These are phyloP conservation scores for Artemia sinica DNA, from an alignment of 2,888 invertebrate species.

Conservation along the genomic window DNA sequence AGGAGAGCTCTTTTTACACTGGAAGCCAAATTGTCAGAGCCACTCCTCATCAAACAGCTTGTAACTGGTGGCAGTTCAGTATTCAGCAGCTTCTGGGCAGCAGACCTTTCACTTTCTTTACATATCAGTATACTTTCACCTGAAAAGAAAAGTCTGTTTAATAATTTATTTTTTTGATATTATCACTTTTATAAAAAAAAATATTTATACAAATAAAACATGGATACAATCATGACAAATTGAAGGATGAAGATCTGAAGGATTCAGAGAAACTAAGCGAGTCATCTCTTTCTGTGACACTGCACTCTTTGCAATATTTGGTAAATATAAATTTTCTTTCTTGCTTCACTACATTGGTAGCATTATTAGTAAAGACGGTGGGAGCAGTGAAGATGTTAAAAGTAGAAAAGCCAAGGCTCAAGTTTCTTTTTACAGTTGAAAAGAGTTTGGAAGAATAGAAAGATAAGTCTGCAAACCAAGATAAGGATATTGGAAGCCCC, in stretches of 20 bases:
- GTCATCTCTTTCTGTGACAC: too few relatives aligned
- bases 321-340: too few relatives aligned
- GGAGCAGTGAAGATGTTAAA: too few relatives aligned
- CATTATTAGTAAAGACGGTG: too few relatives aligned
- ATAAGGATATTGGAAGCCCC: too few relatives aligned
- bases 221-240: neutral
- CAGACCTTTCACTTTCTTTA: slow-evolving; percentile 49
- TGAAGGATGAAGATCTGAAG: neutral
- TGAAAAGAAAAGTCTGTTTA: slow-evolving; percentile 27
- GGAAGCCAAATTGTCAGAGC: slow-evolving; percentile 31
- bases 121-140: slow-evolving; percentile 87
- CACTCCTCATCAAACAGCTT: slow-evolving; percentile 53
- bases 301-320: too few relatives aligned
- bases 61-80: slow-evolving; percentile 50
- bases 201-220: slow-evolving; percentile 3
- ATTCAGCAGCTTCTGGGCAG: slow-evolving; percentile 50
- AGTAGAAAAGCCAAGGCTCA: too few relatives aligned
- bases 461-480: too few relatives aligned
- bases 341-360: too few relatives aligned
- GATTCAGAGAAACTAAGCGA: too few relatives aligned
- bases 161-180: neutral
- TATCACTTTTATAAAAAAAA: neutral
- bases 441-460: too few relatives aligned
- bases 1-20: slow-evolving; percentile 39
- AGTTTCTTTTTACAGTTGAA: too few relatives aligned